phyloP scores from a whole-genome alignment of 2,797 vertebrate species.

The Corythornis leucogaster region DNA sequence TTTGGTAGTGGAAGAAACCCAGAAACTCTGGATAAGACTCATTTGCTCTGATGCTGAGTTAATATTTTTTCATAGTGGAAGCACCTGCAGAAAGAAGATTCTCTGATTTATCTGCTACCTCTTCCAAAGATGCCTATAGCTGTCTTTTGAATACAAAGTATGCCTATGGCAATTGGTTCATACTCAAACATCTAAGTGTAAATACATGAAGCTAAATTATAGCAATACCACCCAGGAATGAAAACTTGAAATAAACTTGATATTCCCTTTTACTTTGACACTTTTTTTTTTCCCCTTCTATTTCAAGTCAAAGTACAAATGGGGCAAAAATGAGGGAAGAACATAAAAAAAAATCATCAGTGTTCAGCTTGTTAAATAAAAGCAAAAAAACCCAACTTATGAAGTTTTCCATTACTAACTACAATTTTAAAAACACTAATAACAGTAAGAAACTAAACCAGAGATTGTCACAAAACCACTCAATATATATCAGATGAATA shows the following conservation, averaged over 20 bases:
- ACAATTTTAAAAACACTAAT: fast-evolving
- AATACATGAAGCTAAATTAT: conserved; percentile 3
- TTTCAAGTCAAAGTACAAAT: not conserved
- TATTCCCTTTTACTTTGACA: conserved; percentile 6
- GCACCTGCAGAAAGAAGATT: conserved; percentile 13
- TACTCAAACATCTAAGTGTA: not conserved
- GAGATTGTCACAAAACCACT: not conserved
- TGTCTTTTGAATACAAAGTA: conserved; percentile 28
- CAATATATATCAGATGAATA: not conserved
- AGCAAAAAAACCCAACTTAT: not conserved
- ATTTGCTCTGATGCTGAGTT: not conserved
- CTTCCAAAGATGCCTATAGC: conserved; percentile 13
- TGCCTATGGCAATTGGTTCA: conserved; percentile 33
- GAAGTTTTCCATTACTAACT: not conserved
- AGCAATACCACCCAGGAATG: conserved; percentile 36
- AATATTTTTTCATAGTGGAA: not conserved
- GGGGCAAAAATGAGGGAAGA: not conserved
- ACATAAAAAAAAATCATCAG: not conserved
- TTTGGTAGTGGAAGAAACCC: not conserved
- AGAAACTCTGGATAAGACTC: not conserved
- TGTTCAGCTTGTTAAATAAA: not conserved
- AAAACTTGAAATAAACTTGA: conserved; percentile 12
- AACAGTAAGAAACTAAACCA: not conserved
- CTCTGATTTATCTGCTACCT: not conserved
- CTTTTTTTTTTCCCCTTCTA: fast-evolving